These are phyloP conservation scores for Montipora sp. DNA, from an alignment of 64 coral and sea anemone species.

Conservation along the genomic window DNA sequence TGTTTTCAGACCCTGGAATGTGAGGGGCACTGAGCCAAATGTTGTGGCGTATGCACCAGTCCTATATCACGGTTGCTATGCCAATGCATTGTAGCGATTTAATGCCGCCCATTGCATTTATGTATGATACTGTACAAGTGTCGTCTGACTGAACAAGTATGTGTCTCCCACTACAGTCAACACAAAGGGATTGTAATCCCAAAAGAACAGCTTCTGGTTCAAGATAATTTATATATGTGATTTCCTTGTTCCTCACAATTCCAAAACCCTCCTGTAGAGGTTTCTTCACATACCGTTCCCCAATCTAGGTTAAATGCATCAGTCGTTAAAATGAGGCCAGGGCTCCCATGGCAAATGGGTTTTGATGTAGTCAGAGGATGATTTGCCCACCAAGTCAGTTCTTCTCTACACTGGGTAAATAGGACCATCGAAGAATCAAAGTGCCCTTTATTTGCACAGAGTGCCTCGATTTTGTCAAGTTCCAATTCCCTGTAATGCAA, in stretches of 20 bases:
- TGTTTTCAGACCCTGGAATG: conserved; percentile 16
- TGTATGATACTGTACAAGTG: too few species aligned
- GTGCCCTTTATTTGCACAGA: not conserved
- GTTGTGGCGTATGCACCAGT: conserved; percentile 14
- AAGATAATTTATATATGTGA: conserved; percentile 26
- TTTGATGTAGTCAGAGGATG: not conserved
- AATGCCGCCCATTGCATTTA: conserved; percentile 29
- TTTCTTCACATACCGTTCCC: conserved; percentile 12
- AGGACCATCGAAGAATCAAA: not conserved
- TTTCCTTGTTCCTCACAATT: conserved; percentile 2
- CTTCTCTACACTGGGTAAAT: not conserved
- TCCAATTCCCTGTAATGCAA: not conserved
- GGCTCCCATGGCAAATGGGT: conserved; percentile 21
- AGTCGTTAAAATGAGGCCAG: conserved; percentile 36
- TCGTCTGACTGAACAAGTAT: conserved; percentile 14
- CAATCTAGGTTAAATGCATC: conserved; percentile 31
- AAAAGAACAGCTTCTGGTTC: conserved; percentile 37
- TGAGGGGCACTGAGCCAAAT: conserved; percentile 53
- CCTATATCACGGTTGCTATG: conserved; percentile 13
- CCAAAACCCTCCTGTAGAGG: not conserved
- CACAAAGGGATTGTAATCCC: conserved; percentile 38
- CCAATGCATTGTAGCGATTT: conserved; percentile 39
- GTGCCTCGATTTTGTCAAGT: not conserved
- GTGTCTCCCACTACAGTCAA: not conserved
- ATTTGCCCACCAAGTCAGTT: conserved; percentile 36